Evolutionary conservation across 1,140 invertebrate genomes (phyloP).

Genomic region (Andricus grossulariae): DNA sequence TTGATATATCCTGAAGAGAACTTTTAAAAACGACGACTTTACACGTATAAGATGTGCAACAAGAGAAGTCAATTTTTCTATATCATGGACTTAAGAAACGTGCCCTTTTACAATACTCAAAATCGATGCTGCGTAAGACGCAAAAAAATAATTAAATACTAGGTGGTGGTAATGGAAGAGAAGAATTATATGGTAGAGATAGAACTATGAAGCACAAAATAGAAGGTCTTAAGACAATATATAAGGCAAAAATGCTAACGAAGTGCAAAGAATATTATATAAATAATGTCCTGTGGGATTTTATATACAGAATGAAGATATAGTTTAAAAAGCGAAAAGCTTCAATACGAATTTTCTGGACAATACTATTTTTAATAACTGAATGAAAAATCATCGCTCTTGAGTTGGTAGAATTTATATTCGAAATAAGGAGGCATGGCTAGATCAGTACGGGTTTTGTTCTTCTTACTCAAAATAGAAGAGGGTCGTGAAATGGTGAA

Average conservation of each 20-base stretch:
- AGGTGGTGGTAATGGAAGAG: background rate
- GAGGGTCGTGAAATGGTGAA: background rate
- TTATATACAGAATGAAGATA: background rate
- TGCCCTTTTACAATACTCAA: conserved; percentile 19
- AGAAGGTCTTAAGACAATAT: background rate
- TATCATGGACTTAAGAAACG: background rate
- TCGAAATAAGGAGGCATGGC: no score
- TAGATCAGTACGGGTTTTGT: no score
- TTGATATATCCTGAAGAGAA: conserved; percentile 21
- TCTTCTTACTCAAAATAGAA: background rate
- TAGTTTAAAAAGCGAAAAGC: background rate
- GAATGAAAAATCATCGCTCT: conserved; percentile 7
- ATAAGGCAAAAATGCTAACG: background rate
- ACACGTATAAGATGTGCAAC: conserved; percentile 1
- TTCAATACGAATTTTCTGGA: conserved; percentile 11
- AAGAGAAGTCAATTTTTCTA: conserved; percentile 30
- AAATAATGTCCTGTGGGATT: conserved; percentile 2
- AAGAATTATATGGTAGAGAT: background rate
- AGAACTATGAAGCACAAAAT: background rate
- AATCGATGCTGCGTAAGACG: conserved; percentile 20
- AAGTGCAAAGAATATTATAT: conserved; percentile 9
- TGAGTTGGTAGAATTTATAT: background rate
- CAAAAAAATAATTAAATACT: background rate
- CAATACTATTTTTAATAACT: conserved; percentile 27
- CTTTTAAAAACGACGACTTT: conserved; percentile 10